Conservation (phyloP, 2,113 vertebrate species). For the Osmerus eperlanus region DNA sequence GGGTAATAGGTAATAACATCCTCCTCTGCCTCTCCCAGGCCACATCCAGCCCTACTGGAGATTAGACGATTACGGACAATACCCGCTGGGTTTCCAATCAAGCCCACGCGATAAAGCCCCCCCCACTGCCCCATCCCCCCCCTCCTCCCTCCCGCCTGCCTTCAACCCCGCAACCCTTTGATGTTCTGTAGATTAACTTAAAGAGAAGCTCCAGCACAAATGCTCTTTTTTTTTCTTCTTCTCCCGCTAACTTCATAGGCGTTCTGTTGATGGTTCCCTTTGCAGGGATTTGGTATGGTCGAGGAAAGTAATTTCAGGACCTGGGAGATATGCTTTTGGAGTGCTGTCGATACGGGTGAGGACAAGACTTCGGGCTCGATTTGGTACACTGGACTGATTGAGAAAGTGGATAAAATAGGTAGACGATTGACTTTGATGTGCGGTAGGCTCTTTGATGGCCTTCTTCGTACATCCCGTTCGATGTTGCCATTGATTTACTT, state of each 20-base stretch:
- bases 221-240: constrained; percentile 49
- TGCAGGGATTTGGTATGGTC: constrained; percentile 56
- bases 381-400: constrained; percentile 39
- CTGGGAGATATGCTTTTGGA: constrained; percentile 42
- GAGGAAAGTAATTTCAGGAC: constrained; percentile 51
- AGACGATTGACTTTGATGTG: not conserved
- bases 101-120: constrained; percentile 46
- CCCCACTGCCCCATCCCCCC: no score
- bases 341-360: constrained; percentile 29
- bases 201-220: constrained; percentile 42
- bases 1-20: constrained; percentile 40
- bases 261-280: constrained; percentile 48
- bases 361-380: constrained; percentile 31
- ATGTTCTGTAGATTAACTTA: constrained; percentile 59
- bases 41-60: constrained; percentile 53
- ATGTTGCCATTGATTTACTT: constrained; percentile 37
- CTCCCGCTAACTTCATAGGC: not conserved
- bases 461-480: constrained; percentile 33
- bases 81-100: constrained; percentile 56
- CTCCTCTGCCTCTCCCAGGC: constrained; percentile 24
- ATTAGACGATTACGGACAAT: constrained; percentile 52
- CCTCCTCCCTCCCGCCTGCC: no score
- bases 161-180: constrained; percentile 39
- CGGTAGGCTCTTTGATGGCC: no score
- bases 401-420: constrained; percentile 42